These are phyloP conservation scores for Mus caroli DNA, from an alignment of 2,797 vertebrate genomes.

Conservation along the genomic window DNA sequence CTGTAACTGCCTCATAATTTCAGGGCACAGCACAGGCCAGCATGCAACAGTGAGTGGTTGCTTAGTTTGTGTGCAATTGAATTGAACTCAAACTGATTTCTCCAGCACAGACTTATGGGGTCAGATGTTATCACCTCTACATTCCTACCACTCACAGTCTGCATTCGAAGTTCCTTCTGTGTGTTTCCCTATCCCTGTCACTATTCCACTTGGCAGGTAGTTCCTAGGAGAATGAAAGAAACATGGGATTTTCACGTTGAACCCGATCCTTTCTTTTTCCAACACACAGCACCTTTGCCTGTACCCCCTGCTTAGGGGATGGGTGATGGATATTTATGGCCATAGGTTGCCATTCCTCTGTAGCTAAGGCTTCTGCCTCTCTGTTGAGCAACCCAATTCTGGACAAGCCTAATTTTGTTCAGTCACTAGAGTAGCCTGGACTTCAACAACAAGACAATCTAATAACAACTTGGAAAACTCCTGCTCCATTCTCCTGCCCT, in stretches of 20 bases:
- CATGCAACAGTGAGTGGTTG: neutral
- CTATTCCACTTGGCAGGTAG: neutral
- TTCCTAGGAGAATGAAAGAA: neutral
- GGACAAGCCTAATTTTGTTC: neutral
- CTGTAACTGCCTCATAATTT: neutral
- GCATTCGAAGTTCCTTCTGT: neutral
- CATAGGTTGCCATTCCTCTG: neutral
- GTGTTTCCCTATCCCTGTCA: neutral
- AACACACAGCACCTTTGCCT: neutral
- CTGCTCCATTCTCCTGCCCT: slow-evolving; percentile 39
- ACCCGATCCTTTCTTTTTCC: neutral
- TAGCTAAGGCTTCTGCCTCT: neutral
- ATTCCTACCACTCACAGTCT: neutral
- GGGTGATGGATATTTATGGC: neutral
- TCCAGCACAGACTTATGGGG: neutral
- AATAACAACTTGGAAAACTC: neutral
- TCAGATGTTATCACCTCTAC: neutral
- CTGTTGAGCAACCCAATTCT: neutral
- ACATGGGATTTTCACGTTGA: neutral
- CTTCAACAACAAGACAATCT: neutral
- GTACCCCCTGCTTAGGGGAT: neutral
- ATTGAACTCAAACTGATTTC: neutral
- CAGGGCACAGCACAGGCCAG: neutral
- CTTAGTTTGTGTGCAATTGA: neutral
- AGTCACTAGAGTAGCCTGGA: neutral